Evolutionary conservation across 2,888 invertebrate species (phyloP), one percentile per base, ranked within the genome.

Genomic region (Eupeodes luniger): DNA sequence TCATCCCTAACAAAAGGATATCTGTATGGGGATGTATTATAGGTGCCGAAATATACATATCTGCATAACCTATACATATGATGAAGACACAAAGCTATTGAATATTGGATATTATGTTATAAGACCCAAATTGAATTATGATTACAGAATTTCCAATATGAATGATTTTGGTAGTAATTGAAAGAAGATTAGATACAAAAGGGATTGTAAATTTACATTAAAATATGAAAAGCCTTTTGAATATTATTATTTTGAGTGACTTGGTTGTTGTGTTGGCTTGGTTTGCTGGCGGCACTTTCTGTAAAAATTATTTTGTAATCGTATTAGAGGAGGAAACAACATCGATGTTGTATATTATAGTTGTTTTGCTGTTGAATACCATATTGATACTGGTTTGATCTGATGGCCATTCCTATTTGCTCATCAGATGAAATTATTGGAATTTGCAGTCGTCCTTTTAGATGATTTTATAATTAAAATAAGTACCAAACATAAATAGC

Each of bases 181-280:
- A 85, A 85, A 85, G 85, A 77, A 77, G 77, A 85, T 77, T 72
- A 81, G 72, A 67, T 40, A 57, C 77, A 85, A 81, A 77, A 47
- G 67, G 77, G 66, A 81, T 85, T 85, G 66, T 34, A 47, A 79
- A 79, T 84, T 84, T 74, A 34, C 62, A 79, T 75, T 75, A 75
- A 75, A 61, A 44, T 61, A 49, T 75, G 74, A 67, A 79, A 67
- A 55, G 67, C 27, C 55, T 74, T 79, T 84, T 57, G 44, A 57
- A 47, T 53, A 74, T 69, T 67, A 47, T 11, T 47, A 59, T 59
- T 14, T 66, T 57, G 11, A 62, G n/a, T 78, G 16, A 16, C 10
- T 14, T 51, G 36, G 14, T 34, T 44, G 36, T 40, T 40, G 40
- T 40, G 40, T 40, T 40, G 40, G 10, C 1, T 47, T 47, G 47